These are phyloP conservation scores for Hyles euphorbiae DNA, from an alignment of 1,140 invertebrate species.

Conservation along the genomic window DNA sequence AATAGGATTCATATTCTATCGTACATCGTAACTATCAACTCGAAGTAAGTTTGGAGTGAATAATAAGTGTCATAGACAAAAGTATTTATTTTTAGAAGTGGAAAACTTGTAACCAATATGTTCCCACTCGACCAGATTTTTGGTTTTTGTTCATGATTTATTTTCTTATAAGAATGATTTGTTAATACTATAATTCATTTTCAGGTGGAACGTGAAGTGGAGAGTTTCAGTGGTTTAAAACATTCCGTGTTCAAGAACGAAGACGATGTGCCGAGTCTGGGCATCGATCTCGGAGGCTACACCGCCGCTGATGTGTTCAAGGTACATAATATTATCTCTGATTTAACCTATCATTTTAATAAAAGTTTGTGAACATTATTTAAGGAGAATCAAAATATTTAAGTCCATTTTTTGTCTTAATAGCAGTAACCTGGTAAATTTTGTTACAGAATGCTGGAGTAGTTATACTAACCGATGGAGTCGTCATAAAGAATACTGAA, in stretches of 20 bases:
- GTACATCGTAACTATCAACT: no score
- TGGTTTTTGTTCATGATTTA: no score
- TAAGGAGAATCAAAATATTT: no score
- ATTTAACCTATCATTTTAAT: no score
- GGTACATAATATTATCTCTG: constrained; percentile 36
- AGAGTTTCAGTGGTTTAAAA: constrained; percentile 60
- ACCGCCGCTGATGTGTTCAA: constrained; percentile 52
- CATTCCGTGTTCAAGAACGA: constrained; percentile 65
- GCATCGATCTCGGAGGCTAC: constrained; percentile 53
- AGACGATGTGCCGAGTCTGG: constrained; percentile 48
- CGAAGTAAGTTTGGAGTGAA: no score
- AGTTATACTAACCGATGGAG: constrained; percentile 85
- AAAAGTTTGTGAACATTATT: no score
- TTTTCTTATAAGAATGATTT: background rate
- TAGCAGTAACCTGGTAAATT: constrained; percentile 19
- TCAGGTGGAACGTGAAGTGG: constrained; percentile 66
- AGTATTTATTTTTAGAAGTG: no score
- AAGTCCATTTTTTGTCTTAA: no score
- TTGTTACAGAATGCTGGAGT: constrained; percentile 85
- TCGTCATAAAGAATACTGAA: constrained; percentile 20
- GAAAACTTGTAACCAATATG: no score
- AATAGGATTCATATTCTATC: no score
- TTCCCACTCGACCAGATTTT: no score
- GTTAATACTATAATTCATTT: constrained; percentile 9
- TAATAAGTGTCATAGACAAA: no score